Base-by-base conservation (phyloP, 2,797 vertebrate species). In the Sebastes umbrosus region DNA sequence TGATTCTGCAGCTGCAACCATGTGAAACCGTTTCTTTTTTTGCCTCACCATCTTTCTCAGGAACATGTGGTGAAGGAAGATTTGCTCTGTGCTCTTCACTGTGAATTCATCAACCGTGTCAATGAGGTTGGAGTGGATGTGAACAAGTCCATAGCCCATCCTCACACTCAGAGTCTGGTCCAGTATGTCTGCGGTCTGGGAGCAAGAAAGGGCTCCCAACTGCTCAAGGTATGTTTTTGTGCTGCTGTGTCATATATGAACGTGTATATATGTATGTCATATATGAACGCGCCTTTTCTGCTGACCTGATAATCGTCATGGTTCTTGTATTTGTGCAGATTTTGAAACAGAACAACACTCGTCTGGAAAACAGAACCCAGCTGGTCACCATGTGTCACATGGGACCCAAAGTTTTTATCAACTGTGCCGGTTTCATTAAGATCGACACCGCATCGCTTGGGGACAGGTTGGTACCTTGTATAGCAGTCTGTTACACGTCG, bases 341-440 rank as follows among this genome's bases (percentile, higher is more conserved):
- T 90, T 93, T 99, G 87, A 99, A 99, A 89, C 99, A 99, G 89
- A 99, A 99, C 93, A 99, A 99, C 92, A 99, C 98, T 0, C 97
- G 99, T 27, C 94, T 99, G 69, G 98, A 99, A 92, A 99, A 99
- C 95, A 95, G 99, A 84, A 99, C 99, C 7, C 99, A 99, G 92
- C 95, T 99, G 59, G 99, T 99, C 84, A 99, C 99, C 0, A 99
- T 99, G 98, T 99, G 98, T 90, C 98, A 99, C 94, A 99, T 99
- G 99, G 99, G 99, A 77, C 99, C 99, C 71, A 99, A 99, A 88
- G 99, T 99, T 88, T 99, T 99, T 78, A 99, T 99, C 89, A 99
- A 99, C 94, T 99, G 99, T 54, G 99, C 99, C 8, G 98, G 99
- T 80, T 99, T 99, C 93, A 99, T 99, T 93, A 99, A 99, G 93